Percentiles rank a stretch among this genome's conserved stretches.
Conservation (phyloP, 2,888 invertebrate species). For the Yponomeuta sedellus region DNA sequence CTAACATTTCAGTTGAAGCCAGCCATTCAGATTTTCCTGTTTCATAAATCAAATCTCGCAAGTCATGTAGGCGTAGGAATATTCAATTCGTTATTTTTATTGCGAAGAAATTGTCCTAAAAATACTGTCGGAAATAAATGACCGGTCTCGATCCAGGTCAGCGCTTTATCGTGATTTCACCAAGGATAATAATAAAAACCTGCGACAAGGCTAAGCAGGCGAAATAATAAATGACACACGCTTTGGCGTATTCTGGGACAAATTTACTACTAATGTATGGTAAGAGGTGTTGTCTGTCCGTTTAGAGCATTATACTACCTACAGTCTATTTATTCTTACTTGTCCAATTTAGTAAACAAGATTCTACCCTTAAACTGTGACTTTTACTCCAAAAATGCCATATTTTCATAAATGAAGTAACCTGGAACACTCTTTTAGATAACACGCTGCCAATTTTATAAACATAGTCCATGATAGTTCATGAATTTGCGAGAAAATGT, state of each 20-base stretch:
- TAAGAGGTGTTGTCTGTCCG: not conserved
- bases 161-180: constrained; percentile 1
- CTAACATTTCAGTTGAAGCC: too few species aligned
- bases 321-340: too few species aligned
- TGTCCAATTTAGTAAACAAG: too few species aligned
- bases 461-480: too few species aligned
- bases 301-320: too few species aligned
- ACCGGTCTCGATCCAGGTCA: constrained; percentile 4
- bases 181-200: constrained; percentile 8
- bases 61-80: not conserved
- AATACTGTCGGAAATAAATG: constrained; percentile 4
- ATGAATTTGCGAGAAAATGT: too few species aligned
- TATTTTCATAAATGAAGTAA: too few species aligned
- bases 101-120: not conserved
- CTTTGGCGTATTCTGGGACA: not conserved
- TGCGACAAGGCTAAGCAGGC: constrained; percentile 1
- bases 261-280: constrained; percentile 1
- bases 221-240: not conserved
- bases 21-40: too few species aligned
- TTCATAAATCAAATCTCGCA: not conserved
- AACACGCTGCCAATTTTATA: too few species aligned
- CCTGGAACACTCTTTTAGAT: too few species aligned
- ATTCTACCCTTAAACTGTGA: too few species aligned
- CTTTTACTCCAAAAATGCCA: too few species aligned
- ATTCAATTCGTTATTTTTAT: not conserved